A percentile compares a stretch with the other conserved stretches of the same genome.
These are phyloP conservation scores for Isurus oxyrinchus DNA, from an alignment of 2,113 vertebrate species.

Conservation along the genomic window DNA sequence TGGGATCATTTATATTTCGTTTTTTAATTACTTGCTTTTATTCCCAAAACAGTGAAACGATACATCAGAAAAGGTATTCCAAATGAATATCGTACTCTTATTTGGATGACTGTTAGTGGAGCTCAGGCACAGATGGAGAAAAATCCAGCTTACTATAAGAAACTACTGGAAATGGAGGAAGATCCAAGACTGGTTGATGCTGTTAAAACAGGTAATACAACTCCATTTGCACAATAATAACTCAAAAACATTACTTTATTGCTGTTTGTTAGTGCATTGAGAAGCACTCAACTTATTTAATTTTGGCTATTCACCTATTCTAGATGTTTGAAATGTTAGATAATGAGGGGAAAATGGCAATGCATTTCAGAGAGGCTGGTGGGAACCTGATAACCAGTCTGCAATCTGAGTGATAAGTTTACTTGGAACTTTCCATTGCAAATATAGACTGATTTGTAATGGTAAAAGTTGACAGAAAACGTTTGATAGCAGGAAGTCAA, in stretches of 20 bases:
- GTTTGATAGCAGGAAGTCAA: not conserved
- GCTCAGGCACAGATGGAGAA: constrained; percentile 76
- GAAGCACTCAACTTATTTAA: not conserved
- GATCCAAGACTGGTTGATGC: constrained; percentile 70
- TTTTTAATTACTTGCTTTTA: not conserved
- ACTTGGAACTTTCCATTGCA: not conserved
- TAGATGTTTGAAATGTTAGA: not conserved
- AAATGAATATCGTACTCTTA: constrained; percentile 69
- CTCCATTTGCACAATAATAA: not conserved
- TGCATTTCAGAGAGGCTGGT: not conserved
- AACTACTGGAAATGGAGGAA: constrained; percentile 66
- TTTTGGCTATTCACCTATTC: not conserved
- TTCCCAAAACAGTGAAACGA: constrained; percentile 71
- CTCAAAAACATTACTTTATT: not conserved
- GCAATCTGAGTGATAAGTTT: not conserved
- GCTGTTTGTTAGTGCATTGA: not conserved
- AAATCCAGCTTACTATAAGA: constrained; percentile 77
- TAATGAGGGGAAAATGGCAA: not conserved
- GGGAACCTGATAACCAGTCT: not conserved
- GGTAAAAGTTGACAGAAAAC: not conserved
- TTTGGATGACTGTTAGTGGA: constrained; percentile 89
- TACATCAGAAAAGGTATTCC: constrained; percentile 90
- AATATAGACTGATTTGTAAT: not conserved
- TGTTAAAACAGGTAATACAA: constrained; percentile 71
- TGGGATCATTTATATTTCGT: not conserved